Conservation (phyloP, 2,113 vertebrate genomes). For the Poeciliopsis turrubarensis region DNA sequence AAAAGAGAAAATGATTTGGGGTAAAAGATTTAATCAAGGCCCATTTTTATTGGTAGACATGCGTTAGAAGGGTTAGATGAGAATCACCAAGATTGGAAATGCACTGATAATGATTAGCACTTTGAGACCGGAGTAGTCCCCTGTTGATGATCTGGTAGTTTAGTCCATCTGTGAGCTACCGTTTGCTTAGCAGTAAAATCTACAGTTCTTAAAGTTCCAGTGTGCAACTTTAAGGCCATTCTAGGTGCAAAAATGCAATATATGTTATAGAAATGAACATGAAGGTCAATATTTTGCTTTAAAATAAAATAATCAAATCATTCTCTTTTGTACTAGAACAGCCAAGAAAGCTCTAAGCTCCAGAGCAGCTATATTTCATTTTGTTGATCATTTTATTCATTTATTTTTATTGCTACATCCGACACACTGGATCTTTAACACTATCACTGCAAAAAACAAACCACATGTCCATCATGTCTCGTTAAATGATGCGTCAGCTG, state of each 20-base stretch:
- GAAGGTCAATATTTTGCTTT: not conserved
- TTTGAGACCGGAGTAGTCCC: conserved; percentile 17
- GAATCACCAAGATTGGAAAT: conserved; percentile 56
- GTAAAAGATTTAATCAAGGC: conserved; percentile 43
- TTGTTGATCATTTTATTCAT: not conserved
- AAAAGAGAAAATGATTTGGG: conserved; percentile 5
- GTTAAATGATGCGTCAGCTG: conserved; percentile 38
- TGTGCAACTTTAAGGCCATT: conserved; percentile 1
- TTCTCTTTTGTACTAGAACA: not conserved
- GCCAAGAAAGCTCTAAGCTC: not conserved
- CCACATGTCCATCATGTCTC: conserved; percentile 37
- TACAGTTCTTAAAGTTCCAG: conserved; percentile 35
- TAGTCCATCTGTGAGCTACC: conserved; percentile 24
- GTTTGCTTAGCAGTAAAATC: conserved; percentile 24
- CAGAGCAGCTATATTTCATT: not conserved
- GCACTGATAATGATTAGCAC: conserved; percentile 45
- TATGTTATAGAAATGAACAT: not conserved
- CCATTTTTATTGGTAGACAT: conserved; percentile 55
- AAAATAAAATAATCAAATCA: not conserved
- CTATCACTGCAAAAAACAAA: conserved; percentile 57
- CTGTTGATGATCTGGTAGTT: conserved; percentile 38
- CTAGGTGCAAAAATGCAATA: not conserved
- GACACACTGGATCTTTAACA: conserved; percentile 44
- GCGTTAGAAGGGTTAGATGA: conserved; percentile 60
- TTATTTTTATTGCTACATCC: not conserved